Conservation (phyloP, 2,797 vertebrate genomes). For the Psittacula echo region DNA sequence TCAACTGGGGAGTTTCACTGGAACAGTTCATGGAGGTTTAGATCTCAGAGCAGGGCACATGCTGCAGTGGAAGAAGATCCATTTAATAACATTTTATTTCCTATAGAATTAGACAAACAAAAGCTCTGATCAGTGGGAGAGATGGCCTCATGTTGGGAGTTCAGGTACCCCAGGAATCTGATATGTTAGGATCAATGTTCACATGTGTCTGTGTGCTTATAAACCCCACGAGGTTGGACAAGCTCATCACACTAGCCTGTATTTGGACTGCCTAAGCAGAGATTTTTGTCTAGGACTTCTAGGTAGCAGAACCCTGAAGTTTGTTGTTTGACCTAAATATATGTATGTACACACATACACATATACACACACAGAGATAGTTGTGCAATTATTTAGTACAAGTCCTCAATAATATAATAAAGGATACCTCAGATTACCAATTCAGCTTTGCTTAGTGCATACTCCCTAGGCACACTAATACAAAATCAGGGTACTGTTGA, state of each 20-base stretch:
- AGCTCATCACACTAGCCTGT: neutral
- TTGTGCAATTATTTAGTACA: neutral
- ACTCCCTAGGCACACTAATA: too few relatives aligned
- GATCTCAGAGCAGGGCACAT: neutral
- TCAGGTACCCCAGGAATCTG: neutral
- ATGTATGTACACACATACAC: neutral
- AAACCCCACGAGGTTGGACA: fast-evolving
- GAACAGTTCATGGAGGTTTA: neutral
- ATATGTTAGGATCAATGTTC: neutral
- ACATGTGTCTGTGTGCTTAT: neutral
- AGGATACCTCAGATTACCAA: neutral
- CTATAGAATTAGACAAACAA: neutral
- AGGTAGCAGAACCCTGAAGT: neutral
- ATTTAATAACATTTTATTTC: neutral
- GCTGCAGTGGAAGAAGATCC: neutral
- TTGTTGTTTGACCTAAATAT: neutral
- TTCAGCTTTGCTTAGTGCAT: neutral
- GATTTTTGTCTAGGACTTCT: neutral
- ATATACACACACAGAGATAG: neutral
- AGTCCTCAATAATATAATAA: neutral
- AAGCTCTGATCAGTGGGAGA: neutral
- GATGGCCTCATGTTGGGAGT: neutral
- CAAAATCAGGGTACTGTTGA: neutral
- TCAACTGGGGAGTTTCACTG: neutral
- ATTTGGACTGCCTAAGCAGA: neutral